Evolutionary conservation across 35 echinoderm and acorn worm genomes (phyloP).

Genomic region (Apostichopus parvimensis): DNA sequence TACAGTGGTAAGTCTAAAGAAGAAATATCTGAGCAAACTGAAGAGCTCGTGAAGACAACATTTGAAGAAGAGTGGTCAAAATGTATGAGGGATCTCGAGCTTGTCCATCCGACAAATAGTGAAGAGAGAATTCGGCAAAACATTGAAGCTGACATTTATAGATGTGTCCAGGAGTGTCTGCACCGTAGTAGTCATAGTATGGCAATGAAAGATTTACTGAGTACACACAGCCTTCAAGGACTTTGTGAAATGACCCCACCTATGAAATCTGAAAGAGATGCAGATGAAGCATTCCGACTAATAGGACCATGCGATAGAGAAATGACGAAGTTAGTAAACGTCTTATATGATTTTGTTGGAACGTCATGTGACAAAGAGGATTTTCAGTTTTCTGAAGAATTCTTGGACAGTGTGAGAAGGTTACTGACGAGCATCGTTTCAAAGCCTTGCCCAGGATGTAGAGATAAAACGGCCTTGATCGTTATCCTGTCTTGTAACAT

Average conservation of each 20-base stretch:
- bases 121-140: not conserved
- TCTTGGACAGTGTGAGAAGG: not conserved
- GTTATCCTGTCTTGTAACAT: no score
- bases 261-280: not conserved
- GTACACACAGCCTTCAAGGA: no score
- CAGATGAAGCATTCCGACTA: not conserved
- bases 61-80: conserved; percentile 20
- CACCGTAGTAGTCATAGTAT: not conserved
- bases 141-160: not conserved
- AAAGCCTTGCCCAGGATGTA: no score
- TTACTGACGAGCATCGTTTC: no score
- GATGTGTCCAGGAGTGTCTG: not conserved
- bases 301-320: not conserved
- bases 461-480: no score
- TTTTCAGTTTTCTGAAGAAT: not conserved
- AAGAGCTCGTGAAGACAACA: not conserved
- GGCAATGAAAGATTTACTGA: not conserved
- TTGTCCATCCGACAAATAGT: not conserved
- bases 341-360: not conserved
- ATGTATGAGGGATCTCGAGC: not conserved
- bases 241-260: not conserved
- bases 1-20: no score
- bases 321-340: not conserved
- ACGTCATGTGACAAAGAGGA: not conserved
- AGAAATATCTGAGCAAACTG: no score